phyloP scores from a whole-genome alignment of 1,140 invertebrate genomes.

The Zaprionus taronus region DNA sequence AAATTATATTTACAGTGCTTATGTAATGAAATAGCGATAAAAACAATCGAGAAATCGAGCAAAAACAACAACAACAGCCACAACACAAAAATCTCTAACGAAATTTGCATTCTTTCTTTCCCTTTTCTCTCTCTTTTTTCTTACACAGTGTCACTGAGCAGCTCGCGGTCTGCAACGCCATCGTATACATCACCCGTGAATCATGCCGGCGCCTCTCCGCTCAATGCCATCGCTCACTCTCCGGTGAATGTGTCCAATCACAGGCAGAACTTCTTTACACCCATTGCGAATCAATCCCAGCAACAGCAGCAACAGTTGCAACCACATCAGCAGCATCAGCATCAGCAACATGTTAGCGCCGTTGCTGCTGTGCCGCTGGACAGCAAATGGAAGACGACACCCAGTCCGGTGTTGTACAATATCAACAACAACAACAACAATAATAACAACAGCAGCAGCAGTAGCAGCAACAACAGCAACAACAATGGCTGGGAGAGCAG shows the following conservation, averaged over 20 bases:
- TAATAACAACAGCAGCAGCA: constrained; percentile 45
- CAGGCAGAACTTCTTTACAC: constrained; percentile 92
- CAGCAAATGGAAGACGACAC: constrained; percentile 79
- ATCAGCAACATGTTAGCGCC: constrained; percentile 46
- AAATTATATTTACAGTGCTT: constrained; percentile 84
- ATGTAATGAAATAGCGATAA: constrained; percentile 62
- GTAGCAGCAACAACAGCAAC: constrained; percentile 60
- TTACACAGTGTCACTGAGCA: constrained; percentile 93
- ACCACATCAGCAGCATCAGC: constrained; percentile 70
- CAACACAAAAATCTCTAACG: constrained; percentile 5
- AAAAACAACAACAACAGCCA: background rate
- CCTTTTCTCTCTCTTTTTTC: background rate
- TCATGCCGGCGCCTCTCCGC: constrained; percentile 87
- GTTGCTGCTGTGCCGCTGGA: constrained; percentile 63
- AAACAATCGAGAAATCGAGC: background rate
- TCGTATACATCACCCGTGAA: constrained; percentile 92
- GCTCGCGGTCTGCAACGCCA: constrained; percentile 94
- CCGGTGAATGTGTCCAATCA: constrained; percentile 87
- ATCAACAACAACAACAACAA: constrained; percentile 47
- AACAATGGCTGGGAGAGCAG: constrained; percentile 68
- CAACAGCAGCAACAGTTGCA: constrained; percentile 85
- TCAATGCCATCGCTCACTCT: constrained; percentile 88
- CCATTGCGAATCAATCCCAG: constrained; percentile 87
- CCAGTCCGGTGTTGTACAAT: constrained; percentile 82
- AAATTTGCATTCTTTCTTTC: constrained; percentile 7